Conservation (phyloP, 2,888 invertebrate species). For the Bruchidius siliquastri region DNA sequence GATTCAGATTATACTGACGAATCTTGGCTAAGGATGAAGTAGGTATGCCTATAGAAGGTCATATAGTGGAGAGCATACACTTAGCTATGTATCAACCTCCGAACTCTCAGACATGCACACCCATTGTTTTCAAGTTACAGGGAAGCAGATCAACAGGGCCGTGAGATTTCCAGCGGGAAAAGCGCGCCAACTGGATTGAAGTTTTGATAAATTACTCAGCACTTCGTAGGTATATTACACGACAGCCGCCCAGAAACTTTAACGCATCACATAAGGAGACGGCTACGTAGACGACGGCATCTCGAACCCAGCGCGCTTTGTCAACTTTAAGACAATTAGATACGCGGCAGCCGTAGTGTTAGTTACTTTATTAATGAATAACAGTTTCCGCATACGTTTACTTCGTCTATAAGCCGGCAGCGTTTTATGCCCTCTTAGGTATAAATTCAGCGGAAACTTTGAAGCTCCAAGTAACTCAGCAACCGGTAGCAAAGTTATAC, state of each 20-base stretch:
- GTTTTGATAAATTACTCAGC: neutral
- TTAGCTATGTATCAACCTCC: no score
- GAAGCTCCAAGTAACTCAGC: neutral
- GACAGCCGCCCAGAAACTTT: neutral
- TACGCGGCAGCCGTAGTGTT: neutral
- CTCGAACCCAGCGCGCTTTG: neutral
- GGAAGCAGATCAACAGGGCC: neutral
- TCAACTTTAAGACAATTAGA: slow-evolving; percentile 5
- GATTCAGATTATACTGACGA: no score
- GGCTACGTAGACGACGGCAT: neutral
- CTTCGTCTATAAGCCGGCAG: neutral
- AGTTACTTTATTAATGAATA: slow-evolving; percentile 7
- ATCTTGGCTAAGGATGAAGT: no score
- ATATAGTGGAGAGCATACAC: no score
- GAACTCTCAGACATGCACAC: no score
- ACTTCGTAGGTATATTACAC: neutral
- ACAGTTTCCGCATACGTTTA: slow-evolving; percentile 2
- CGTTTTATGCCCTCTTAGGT: neutral
- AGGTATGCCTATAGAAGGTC: no score
- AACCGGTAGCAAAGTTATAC: neutral
- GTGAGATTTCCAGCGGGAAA: neutral
- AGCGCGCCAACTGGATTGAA: neutral
- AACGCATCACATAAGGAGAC: neutral
- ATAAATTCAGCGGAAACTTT: neutral
- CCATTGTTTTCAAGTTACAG: neutral